Percentiles rank a stretch among this genome's conserved stretches.
These are phyloP conservation scores for Sminthurides aquaticus DNA, from an alignment of 2,888 invertebrate species.

Conservation along the genomic window DNA sequence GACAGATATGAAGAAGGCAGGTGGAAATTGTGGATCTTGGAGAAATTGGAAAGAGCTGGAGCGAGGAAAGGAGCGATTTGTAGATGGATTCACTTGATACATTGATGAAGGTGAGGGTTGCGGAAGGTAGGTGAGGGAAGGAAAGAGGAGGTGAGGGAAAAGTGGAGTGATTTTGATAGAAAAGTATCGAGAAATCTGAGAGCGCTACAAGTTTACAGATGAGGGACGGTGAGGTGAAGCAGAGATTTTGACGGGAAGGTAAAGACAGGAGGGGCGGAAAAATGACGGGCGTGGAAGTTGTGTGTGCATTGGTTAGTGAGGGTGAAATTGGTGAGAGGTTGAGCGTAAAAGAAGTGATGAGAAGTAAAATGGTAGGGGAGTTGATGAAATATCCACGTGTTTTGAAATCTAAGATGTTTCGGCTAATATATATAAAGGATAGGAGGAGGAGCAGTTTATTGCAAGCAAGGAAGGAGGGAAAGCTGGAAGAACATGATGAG, in stretches of 20 bases:
- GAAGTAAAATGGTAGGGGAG: slow-evolving; percentile 17
- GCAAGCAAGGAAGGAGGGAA: not conserved
- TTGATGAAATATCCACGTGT: slow-evolving; percentile 27
- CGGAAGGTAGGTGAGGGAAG: too few species aligned
- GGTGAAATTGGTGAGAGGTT: not conserved
- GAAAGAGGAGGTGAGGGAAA: too few species aligned
- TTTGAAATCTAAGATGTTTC: slow-evolving; percentile 20
- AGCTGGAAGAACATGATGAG: not conserved
- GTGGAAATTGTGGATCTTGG: too few species aligned
- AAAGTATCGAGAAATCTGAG: too few species aligned
- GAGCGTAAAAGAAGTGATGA: slow-evolving; percentile 17
- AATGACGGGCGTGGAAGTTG: not conserved
- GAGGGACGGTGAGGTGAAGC: not conserved
- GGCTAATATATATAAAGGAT: not conserved
- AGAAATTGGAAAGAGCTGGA: not conserved
- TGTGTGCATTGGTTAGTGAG: too few species aligned
- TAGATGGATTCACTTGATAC: too few species aligned
- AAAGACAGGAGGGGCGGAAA: not conserved
- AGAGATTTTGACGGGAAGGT: slow-evolving; percentile 8
- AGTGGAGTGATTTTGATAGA: too few species aligned
- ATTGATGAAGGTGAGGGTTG: too few species aligned
- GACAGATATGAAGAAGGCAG: not conserved
- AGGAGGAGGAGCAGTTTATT: not conserved
- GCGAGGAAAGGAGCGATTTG: too few species aligned
- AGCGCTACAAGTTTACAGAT: not conserved